These are phyloP conservation scores for Protobothrops mucrosquamatus DNA, from an alignment of 2,113 vertebrate genomes.

Conservation along the genomic window DNA sequence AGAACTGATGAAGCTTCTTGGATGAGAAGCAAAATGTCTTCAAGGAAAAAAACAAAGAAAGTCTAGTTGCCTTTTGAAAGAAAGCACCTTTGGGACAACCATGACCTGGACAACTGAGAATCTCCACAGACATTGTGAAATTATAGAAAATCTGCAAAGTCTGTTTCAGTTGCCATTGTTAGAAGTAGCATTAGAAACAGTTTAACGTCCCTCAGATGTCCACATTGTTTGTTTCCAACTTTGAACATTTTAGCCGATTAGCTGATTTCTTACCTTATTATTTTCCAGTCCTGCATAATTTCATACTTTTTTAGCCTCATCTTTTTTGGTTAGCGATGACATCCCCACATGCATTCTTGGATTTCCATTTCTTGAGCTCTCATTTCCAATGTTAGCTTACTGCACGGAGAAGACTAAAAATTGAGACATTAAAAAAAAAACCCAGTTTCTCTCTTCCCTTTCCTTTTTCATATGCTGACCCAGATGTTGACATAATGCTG, in stretches of 20 bases:
- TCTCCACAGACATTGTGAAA: neutral
- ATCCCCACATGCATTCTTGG: neutral
- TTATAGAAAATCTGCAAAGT: neutral
- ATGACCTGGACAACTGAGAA: no score
- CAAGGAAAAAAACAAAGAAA: neutral
- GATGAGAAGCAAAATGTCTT: neutral
- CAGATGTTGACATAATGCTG: neutral
- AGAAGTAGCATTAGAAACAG: neutral
- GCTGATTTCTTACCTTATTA: neutral
- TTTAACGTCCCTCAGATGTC: neutral
- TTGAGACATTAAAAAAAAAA: neutral
- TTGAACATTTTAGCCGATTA: neutral
- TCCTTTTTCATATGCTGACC: neutral
- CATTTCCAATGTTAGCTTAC: neutral
- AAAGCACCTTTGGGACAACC: neutral
- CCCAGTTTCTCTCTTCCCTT: neutral
- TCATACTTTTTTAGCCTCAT: neutral
- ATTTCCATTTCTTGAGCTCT: neutral
- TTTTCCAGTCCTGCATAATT: neutral
- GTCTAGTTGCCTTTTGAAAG: neutral
- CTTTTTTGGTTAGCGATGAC: neutral
- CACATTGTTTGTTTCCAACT: neutral
- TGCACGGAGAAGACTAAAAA: neutral
- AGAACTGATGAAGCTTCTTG: neutral
- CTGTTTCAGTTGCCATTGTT: neutral